Base-by-base conservation (phyloP, 2,113 vertebrate genomes). In the Perccottus glenii region DNA sequence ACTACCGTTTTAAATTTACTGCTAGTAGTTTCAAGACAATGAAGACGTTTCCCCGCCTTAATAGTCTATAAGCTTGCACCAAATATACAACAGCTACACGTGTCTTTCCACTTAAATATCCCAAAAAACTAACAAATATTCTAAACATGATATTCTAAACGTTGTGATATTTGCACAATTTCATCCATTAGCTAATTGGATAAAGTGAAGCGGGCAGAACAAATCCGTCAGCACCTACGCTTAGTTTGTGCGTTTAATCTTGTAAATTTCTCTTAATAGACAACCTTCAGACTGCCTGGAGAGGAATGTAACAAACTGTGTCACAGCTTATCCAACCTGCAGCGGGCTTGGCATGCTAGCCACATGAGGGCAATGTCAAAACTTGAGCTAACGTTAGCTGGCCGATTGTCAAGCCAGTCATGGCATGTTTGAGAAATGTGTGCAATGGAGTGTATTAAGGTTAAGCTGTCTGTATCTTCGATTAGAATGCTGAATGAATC, bases 331-430 rank as follows among this genome's bases (percentile, higher is more conserved):
- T 2, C 62, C 32, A 43, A 44, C 38, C 33, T 58, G 61, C 64
- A 75, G 68, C 45, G 73, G 83, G 83, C 77, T 84, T 59, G 32
- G 11, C 40, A 5, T 19, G 58, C 60, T 46, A 76, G 71, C 78
- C 52, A 78, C 85, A 84, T 81, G 76, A 79, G 78, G 66, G 64
- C 83, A 88, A 90, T 88, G 88, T 87, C 88, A 90, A 86, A 88
- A 78, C 87, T 88, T 85, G 47, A 67, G 89, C 86, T 77, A 89
- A 56, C 60, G 58, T 40, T 70, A 76, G 73, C 83, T 64, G 46
- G 63, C 55, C 38, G 9, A 35, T 66, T 56, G 65, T 52, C 72
- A 68, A 70, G 44, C 64, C 64, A 77, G 66, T 68, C 60, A 32
- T 44, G 42, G 75, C 59, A 64, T 64, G 51, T 75, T 69, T 66